Evolutionary conservation across 1,140 invertebrate genomes (phyloP).

Genomic region (Drosophila rhopaloa): DNA sequence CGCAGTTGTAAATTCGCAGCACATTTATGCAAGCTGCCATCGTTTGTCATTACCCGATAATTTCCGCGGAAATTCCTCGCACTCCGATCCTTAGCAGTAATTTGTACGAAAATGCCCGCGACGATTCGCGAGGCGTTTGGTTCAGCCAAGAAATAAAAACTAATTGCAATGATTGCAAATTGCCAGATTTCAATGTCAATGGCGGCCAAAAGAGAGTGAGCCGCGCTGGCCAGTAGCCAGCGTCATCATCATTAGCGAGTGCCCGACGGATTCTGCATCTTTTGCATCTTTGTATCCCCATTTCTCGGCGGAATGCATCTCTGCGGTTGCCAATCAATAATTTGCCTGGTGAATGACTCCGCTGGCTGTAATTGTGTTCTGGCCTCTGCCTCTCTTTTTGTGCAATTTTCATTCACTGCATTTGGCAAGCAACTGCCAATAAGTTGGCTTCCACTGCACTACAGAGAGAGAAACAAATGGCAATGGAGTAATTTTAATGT

Average conservation of each 20-base stretch:
- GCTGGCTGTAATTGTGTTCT: slow-evolving; percentile 57
- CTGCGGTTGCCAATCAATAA: slow-evolving; percentile 72
- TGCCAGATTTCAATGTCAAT: slow-evolving; percentile 74
- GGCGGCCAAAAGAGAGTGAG: slow-evolving; percentile 56
- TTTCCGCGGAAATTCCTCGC: slow-evolving; percentile 16
- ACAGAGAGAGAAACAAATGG: slow-evolving; percentile 12
- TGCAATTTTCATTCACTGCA: slow-evolving; percentile 71
- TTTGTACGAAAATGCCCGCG: slow-evolving; percentile 43
- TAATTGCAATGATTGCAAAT: slow-evolving; percentile 60
- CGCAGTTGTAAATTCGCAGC: slow-evolving; percentile 23
- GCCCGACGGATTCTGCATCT: slow-evolving; percentile 21
- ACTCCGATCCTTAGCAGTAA: slow-evolving; percentile 31
- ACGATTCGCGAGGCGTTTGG: slow-evolving; percentile 57
- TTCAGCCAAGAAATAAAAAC: slow-evolving; percentile 66
- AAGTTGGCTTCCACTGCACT: slow-evolving; percentile 51
- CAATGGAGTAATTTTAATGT: too few relatives aligned
- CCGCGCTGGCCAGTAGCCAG: slow-evolving; percentile 15
- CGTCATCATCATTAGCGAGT: slow-evolving; percentile 50
- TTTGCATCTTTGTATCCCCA: slow-evolving; percentile 40
- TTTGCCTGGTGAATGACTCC: slow-evolving; percentile 58
- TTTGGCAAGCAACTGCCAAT: slow-evolving; percentile 76
- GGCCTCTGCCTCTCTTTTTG: slow-evolving; percentile 33
- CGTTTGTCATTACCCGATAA: slow-evolving; percentile 55
- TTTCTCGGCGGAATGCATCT: slow-evolving; percentile 47
- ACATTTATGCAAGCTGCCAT: slow-evolving; percentile 27